These are phyloP conservation scores for Coelopa frigida DNA, from an alignment of 1,140 invertebrate species.

Conservation along the genomic window DNA sequence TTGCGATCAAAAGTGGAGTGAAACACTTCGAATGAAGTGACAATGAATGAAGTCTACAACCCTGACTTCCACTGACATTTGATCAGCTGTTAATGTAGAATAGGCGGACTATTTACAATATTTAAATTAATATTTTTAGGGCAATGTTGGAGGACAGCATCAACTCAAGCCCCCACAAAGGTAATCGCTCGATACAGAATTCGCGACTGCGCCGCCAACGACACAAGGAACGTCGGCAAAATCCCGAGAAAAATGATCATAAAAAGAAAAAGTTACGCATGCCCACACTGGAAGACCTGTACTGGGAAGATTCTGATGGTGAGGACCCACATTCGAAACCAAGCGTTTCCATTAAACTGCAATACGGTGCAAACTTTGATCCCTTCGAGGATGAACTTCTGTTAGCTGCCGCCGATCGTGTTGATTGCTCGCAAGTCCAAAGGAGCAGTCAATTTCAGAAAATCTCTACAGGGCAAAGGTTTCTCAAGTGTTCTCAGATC, in stretches of 20 bases:
- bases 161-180: conserved; percentile 6
- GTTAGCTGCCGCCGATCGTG: conserved; percentile 5
- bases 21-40: no score
- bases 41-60: background rate
- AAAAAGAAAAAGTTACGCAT: background rate
- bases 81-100: no score
- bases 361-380: no score
- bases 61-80: background rate
- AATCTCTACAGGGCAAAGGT: no score
- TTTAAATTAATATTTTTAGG: background rate
- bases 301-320: conserved; percentile 4
- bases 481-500: no score
- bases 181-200: conserved; percentile 9
- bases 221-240: background rate
- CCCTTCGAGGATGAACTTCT: conserved; percentile 10
- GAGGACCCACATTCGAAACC: background rate
- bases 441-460: no score
- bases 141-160: conserved; percentile 9
- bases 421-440: no score
- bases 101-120: background rate
- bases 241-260: background rate
- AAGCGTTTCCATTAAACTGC: no score
- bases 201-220: background rate
- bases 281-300: background rate
- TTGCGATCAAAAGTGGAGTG: no score